Percentiles rank a stretch among this genome's conserved stretches.
Evolutionary conservation across 2,888 invertebrate species (phyloP).

Genomic region (Drosophila heteroneura): DNA sequence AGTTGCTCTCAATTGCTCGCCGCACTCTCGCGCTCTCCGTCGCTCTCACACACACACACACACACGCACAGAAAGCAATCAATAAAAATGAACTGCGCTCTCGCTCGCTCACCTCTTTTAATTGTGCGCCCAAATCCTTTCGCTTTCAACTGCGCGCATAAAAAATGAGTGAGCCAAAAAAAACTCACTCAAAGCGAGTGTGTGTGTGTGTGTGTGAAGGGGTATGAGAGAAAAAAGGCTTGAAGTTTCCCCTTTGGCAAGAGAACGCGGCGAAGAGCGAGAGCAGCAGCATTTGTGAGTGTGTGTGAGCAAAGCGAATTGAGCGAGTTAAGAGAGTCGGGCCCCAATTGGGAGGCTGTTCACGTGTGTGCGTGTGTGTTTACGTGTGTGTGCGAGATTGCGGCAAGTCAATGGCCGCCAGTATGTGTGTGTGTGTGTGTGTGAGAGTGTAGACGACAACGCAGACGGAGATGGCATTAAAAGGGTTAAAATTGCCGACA

Average conservation of each 20-base stretch:
- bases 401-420: slow-evolving; percentile 70
- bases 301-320: slow-evolving; percentile 39
- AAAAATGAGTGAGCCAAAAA: slow-evolving; percentile 53
- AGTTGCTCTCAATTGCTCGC: slow-evolving; percentile 58
- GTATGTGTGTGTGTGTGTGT: slow-evolving; percentile 8
- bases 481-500: slow-evolving; percentile 80
- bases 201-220: slow-evolving; percentile 43
- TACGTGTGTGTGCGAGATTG: slow-evolving; percentile 8
- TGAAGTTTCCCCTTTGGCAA: slow-evolving; percentile 57
- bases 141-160: slow-evolving; percentile 63
- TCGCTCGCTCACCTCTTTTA: slow-evolving; percentile 55
- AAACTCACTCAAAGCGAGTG: slow-evolving; percentile 58
- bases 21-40: slow-evolving; percentile 32
- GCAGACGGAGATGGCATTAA: slow-evolving; percentile 83
- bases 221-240: slow-evolving; percentile 56
- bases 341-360: slow-evolving; percentile 29
- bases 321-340: slow-evolving; percentile 49
- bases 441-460: slow-evolving; percentile 61
- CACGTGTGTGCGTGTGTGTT: slow-evolving; percentile 5
- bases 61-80: slow-evolving; percentile 53
- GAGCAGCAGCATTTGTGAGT: slow-evolving; percentile 2
- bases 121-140: slow-evolving; percentile 62
- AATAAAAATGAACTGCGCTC: slow-evolving; percentile 54
- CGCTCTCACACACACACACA: neutral
- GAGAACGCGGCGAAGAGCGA: slow-evolving; percentile 50